Evolutionary conservation across 2,888 invertebrate species (phyloP).

Genomic region (Cremastinae sp.): DNA sequence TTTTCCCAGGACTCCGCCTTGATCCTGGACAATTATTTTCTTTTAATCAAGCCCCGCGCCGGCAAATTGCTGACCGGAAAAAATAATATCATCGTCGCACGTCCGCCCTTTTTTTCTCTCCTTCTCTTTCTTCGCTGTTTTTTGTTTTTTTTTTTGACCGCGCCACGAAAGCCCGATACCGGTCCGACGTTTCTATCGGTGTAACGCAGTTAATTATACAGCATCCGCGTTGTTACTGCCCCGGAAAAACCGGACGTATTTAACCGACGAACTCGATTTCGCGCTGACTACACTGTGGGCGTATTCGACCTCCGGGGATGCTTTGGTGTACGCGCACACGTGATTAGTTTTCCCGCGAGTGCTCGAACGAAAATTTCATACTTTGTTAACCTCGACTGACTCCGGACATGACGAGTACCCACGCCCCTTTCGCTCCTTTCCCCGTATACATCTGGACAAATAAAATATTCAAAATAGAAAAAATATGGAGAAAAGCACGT

Average conservation of each 20-base stretch:
- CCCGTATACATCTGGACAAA: slow-evolving; percentile 1
- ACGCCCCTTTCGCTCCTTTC: slow-evolving; percentile 1
- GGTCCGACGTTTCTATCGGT: background rate
- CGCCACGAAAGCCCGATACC: background rate
- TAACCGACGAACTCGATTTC: slow-evolving; percentile 19
- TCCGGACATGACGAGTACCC: slow-evolving; percentile 38
- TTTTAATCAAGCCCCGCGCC: too few relatives aligned
- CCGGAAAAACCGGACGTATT: slow-evolving; percentile 22
- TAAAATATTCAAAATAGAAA: background rate
- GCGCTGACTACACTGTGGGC: background rate
- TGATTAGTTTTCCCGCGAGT: slow-evolving; percentile 41
- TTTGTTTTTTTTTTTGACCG: background rate
- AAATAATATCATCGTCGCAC: too few relatives aligned
- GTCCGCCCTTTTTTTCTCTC: too few relatives aligned
- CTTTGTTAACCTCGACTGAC: slow-evolving; percentile 37
- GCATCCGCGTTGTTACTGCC: background rate
- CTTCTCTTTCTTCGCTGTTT: too few relatives aligned
- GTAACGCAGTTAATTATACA: background rate
- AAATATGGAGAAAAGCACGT: slow-evolving; percentile 1
- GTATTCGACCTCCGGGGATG: slow-evolving; percentile 31
- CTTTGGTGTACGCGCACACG: slow-evolving; percentile 18
- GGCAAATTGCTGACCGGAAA: too few relatives aligned
- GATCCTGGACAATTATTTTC: too few relatives aligned
- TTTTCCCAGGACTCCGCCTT: too few relatives aligned
- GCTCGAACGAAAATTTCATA: slow-evolving; percentile 48